Percentiles rank a stretch among this genome's conserved stretches.
Conservation (phyloP, 2,888 invertebrate species). For the Coremacera marginata region DNA sequence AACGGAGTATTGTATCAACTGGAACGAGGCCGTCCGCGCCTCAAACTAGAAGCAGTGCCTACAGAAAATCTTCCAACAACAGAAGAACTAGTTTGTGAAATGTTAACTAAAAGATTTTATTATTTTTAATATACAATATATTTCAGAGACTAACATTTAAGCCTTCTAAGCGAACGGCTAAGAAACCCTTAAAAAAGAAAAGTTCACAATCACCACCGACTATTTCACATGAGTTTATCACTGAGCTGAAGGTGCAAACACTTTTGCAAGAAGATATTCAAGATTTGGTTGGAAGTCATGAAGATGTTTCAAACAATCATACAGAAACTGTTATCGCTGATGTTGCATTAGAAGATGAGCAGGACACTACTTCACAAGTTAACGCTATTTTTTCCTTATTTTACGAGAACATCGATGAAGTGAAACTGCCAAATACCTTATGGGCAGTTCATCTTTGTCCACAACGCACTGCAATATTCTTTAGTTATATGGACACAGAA, state of each 20-base stretch:
- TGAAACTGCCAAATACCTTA: slow-evolving; percentile 52
- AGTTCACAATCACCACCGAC: neutral
- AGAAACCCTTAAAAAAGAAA: neutral
- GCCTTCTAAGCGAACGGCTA: neutral
- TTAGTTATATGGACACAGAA: slow-evolving; percentile 50
- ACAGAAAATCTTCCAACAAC: slow-evolving; percentile 49
- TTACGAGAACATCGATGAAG: slow-evolving; percentile 53
- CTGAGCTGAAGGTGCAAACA: neutral
- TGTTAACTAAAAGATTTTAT: neutral
- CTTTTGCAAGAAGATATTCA: neutral
- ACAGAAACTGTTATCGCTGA: slow-evolving; percentile 8
- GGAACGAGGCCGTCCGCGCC: slow-evolving; percentile 55
- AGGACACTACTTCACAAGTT: neutral
- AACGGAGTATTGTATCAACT: slow-evolving; percentile 56
- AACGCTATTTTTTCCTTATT: slow-evolving; percentile 24
- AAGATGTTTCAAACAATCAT: neutral
- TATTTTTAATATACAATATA: neutral
- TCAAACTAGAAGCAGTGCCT: slow-evolving; percentile 55
- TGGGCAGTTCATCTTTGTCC: slow-evolving; percentile 59
- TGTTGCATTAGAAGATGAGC: slow-evolving; percentile 11
- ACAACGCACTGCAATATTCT: slow-evolving; percentile 51
- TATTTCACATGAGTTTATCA: neutral
- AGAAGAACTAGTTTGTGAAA: slow-evolving; percentile 38
- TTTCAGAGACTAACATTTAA: neutral
- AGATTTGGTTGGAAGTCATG: slow-evolving; percentile 2